Percentiles rank a stretch among this genome's conserved stretches.
Conservation (phyloP, 2,113 vertebrate species). For the Cyanoderma ruficeps region DNA sequence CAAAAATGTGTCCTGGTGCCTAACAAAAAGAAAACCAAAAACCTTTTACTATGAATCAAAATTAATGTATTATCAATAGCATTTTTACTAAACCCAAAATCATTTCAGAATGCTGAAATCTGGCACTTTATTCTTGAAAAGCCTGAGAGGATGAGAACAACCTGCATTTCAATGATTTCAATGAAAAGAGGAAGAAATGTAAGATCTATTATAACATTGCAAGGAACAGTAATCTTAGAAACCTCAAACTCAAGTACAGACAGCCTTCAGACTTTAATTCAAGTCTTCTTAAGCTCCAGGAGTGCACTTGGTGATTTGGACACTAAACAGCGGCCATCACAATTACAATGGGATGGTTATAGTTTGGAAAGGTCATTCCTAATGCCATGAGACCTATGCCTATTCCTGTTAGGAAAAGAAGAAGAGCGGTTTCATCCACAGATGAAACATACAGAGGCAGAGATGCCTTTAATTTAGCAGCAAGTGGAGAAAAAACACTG, state of each 20-base stretch:
- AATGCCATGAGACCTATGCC: not conserved
- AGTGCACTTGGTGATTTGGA: not conserved
- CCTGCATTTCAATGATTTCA: not conserved
- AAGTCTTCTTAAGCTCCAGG: not conserved
- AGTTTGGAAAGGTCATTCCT: not conserved
- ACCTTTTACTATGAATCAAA: not conserved
- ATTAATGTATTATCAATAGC: not conserved
- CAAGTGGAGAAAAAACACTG: not conserved
- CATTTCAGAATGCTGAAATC: not conserved
- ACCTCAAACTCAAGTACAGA: not conserved
- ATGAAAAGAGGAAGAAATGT: not conserved
- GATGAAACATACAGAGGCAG: not conserved
- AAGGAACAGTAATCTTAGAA: not conserved
- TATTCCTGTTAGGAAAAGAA: not conserved
- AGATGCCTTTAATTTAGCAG: not conserved
- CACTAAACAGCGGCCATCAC: not conserved
- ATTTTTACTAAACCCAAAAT: not conserved
- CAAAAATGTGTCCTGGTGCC: not conserved
- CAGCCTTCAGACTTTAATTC: not conserved
- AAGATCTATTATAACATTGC: not conserved
- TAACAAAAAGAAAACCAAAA: not conserved
- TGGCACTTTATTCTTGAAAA: not conserved
- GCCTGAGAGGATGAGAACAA: not conserved
- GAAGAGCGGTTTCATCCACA: not conserved
- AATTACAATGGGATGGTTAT: not conserved